A percentile compares a stretch with the other conserved stretches of the same genome.
These are phyloP conservation scores for Pseudocheirus occidentalis DNA, from an alignment of 2,797 vertebrate genomes.

Conservation along the genomic window DNA sequence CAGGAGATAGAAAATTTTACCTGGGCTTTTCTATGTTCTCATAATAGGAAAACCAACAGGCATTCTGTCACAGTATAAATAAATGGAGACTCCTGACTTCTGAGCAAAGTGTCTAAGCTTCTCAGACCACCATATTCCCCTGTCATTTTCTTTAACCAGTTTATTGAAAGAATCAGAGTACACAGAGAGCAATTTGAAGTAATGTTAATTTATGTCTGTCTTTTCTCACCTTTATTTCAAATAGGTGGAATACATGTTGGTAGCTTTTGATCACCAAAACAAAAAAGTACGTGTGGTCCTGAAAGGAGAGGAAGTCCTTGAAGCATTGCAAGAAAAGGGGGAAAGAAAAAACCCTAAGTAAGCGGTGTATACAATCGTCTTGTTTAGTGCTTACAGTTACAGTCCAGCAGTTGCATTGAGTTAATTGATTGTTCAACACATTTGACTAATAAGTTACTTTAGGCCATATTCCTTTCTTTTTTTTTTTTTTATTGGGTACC, in stretches of 20 bases:
- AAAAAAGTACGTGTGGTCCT: constrained; percentile 92
- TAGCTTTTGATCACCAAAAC: constrained; percentile 93
- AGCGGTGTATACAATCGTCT: constrained; percentile 77
- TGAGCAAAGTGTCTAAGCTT: background rate
- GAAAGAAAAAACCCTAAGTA: constrained; percentile 97
- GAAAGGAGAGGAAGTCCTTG: constrained; percentile 90
- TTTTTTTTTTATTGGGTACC: background rate
- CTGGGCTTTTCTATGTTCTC: background rate
- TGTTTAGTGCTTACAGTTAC: background rate
- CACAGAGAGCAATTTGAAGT: background rate
- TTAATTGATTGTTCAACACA: background rate
- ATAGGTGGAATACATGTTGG: constrained; percentile 98
- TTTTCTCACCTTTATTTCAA: constrained; percentile 60
- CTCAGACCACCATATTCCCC: background rate
- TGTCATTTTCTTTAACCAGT: background rate
- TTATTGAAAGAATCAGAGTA: background rate
- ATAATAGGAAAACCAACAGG: background rate
- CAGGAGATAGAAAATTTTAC: background rate
- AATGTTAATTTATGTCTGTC: constrained; percentile 33
- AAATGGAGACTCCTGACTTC: background rate
- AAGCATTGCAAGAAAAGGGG: constrained; percentile 94
- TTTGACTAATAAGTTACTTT: background rate
- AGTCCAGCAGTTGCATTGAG: background rate
- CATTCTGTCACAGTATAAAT: background rate
- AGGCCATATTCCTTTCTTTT: background rate